Base-by-base conservation (phyloP, 2,888 invertebrate genomes). In the Leistus spinibarbis region DNA sequence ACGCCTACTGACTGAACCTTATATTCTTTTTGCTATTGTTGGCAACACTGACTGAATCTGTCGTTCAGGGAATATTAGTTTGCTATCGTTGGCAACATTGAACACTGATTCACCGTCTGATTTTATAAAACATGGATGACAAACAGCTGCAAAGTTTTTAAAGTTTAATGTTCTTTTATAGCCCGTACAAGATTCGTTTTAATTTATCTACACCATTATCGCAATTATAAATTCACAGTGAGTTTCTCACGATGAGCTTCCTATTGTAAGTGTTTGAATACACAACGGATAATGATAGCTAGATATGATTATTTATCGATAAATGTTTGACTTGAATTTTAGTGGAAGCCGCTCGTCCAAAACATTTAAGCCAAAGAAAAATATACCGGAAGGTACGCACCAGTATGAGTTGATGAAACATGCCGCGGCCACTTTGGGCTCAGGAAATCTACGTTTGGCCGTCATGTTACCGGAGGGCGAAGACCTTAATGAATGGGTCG, bases 401-500 rank as follows among this genome's bases (percentile, higher is more conserved):
- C 98, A 98, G 86, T 97, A 98, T 92, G 98, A 99, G 87, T 88
- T 99, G 85, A 98, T 98, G 98, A 96, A 98, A 88, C 98, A 97
- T 89, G 97, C 97, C n/a, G 98, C 98, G 1, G 97, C 98, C 76
- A 99, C 99, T 0, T 88, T 99, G 60, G 99, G 99, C 75, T 98
- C 98, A 64, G 99, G 98, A 22, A 99, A 99, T 88, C 89, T 99
- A 79, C 89, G 98, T 77, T 90, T 97, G 78, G 99, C 99, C 62
- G 99, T 99, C 72, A 94, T 96, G 90, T 88, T 99, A 80, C 99
- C 99, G 0, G 98, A 98, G 86, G 99, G 99, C 54, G 99, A 99
- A 87, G 99, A 99, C 87, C 90, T 98, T 78, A 99, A 99, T 84
- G 99, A 99, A 89, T 99, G 99, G 99, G 97, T 99, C 57, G 99